A percentile compares a stretch with the other conserved stretches of the same genome.
phyloP scores from a whole-genome alignment of 1,140 invertebrate genomes.

The Callitettix versicolor region DNA sequence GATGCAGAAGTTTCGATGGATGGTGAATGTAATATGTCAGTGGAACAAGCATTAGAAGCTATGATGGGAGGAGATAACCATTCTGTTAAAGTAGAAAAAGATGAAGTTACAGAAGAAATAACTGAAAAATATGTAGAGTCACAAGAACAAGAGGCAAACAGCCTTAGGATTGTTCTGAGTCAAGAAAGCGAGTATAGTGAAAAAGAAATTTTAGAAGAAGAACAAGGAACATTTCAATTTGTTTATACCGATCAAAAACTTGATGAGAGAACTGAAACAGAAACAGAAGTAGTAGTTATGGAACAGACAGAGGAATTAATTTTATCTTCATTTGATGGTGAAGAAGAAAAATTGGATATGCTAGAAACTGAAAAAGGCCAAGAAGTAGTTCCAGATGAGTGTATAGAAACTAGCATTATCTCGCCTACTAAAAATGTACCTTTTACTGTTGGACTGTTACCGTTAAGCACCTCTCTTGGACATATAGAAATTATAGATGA shows the following conservation, averaged over 20 bases:
- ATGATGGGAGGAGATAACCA: conserved; percentile 20
- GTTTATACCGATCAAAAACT: background rate
- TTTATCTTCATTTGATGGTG: background rate
- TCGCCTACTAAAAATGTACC: conserved; percentile 36
- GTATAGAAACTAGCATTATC: background rate
- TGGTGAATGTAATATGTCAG: conserved; percentile 4
- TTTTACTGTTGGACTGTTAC: conserved; percentile 37
- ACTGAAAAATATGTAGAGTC: background rate
- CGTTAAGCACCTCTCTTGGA: conserved; percentile 36
- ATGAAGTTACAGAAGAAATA: background rate
- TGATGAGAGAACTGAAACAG: background rate
- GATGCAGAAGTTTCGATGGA: background rate
- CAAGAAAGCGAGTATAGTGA: background rate
- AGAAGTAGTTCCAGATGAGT: background rate
- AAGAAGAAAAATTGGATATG: conserved; percentile 1
- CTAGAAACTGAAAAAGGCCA: background rate
- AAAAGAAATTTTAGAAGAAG: background rate
- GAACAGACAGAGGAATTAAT: background rate
- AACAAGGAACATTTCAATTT: background rate
- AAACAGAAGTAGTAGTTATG: background rate
- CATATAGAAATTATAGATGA: conserved; percentile 39
- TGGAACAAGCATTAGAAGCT: conserved; percentile 20
- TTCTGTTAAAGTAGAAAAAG: conserved; percentile 7
- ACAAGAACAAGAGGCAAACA: background rate
- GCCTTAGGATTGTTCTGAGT: background rate